Base-by-base conservation (phyloP, 2,888 invertebrate species). In the Candidula unifasciata region DNA sequence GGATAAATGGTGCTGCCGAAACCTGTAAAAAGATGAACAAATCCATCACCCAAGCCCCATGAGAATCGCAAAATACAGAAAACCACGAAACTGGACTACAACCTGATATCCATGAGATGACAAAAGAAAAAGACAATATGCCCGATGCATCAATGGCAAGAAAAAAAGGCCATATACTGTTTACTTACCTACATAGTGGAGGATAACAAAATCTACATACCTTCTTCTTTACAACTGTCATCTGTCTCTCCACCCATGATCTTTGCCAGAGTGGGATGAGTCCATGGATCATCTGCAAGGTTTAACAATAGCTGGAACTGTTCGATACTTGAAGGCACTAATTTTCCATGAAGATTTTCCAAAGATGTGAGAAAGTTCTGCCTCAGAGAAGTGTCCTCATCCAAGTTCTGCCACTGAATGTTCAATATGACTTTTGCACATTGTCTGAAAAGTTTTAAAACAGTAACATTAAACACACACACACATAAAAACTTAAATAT, bases 271-370 rank as follows among this genome's bases (percentile, higher is more conserved):
- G 88, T 88, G 0, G 92, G 92, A 83, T 93, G 91, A 37, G 91
- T 92, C 93, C 93, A 93, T 54, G 91, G 91, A 57, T 89, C 90
- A 54, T 91, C 90, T 88, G 90, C 90, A 24, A 92, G 85, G 30
- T 85, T 82, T 5, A 89, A 86, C 44, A 92, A 86, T 80, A 90
- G 86, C 69, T 88, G 87, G 84, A 92, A 91, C 24, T 88, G 87
- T 10, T 84, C 86, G 86, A 89, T 91, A 16, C 90, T 90, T 21
- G 87, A 86, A 16, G 87, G 87, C 3, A 84, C 83, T 57, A 92
- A 88, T 54, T 89, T 89, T 27, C 88, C 85, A 85, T 91, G 90
- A 21, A 90, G 89, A 69, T 88, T 86, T 54, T 89, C 86, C 44
- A 92, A 87, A 0, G 91, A 89, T 10, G 87, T 86, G 16, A 88